Evolutionary conservation across 2,113 vertebrate species (phyloP).

Genomic region (Trogon melanurus): DNA sequence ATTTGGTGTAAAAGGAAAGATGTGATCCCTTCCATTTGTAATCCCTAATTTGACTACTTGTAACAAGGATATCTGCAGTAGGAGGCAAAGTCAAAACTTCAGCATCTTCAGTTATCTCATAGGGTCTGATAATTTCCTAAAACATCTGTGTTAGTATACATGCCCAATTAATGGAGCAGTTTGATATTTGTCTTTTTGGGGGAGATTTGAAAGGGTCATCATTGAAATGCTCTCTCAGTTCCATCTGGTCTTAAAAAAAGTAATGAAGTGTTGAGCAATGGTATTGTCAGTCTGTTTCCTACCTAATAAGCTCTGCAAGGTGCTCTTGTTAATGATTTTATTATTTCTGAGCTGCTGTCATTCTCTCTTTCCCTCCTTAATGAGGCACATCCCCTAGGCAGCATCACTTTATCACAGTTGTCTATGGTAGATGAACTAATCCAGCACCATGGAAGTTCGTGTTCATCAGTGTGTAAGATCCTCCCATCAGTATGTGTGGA

Average conservation of each 20-base stretch:
- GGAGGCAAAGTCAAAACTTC: neutral
- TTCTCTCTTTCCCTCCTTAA: conserved; percentile 19
- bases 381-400: conserved; percentile 30
- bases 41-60: neutral
- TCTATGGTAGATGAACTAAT: neutral
- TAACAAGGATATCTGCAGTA: neutral
- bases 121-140: neutral
- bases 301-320: conserved; percentile 30
- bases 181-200: neutral
- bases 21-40: neutral
- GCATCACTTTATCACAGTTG: neutral
- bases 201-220: neutral
- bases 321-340: conserved; percentile 40
- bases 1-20: neutral
- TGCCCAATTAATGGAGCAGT: neutral
- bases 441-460: neutral
- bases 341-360: conserved; percentile 3
- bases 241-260: conserved; percentile 16
- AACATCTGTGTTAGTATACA: neutral
- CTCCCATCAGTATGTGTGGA: neutral
- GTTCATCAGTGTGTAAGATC: neutral
- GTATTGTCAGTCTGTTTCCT: neutral
- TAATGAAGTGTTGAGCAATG: conserved; percentile 6
- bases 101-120: neutral
- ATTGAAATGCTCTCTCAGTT: neutral